Evolutionary conservation across 1,140 invertebrate genomes (phyloP).

Genomic region (Scylla paramamosain): DNA sequence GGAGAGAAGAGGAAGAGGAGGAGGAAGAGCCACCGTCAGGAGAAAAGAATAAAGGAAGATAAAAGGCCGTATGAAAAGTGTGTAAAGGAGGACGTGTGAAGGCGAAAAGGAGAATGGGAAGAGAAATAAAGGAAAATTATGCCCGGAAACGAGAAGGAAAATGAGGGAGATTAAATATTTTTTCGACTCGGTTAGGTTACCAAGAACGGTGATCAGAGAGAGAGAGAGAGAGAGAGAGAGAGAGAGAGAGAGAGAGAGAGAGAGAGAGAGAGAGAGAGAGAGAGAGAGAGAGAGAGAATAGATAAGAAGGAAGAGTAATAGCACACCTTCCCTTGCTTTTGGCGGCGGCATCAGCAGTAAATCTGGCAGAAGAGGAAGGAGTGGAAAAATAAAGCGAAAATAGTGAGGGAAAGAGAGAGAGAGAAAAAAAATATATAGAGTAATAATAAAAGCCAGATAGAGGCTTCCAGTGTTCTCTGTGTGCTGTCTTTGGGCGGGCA

Average conservation of each 20-base stretch:
- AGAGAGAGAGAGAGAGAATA: not conserved
- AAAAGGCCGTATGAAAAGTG: no score
- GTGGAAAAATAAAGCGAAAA: not conserved
- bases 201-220: not conserved
- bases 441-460: no score
- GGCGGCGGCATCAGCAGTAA: not conserved
- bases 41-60: no score
- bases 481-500: no score
- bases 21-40: no score
- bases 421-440: not conserved
- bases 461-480: no score
- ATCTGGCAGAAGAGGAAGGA: not conserved
- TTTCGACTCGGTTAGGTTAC: no score
- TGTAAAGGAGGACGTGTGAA: no score
- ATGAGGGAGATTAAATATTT: no score
- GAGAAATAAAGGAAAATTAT: no score
- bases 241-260: not conserved
- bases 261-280: constrained; percentile 27
- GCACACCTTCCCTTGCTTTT: not conserved
- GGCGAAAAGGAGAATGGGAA: no score
- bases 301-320: not conserved
- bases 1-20: constrained; percentile 2
- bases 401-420: not conserved
- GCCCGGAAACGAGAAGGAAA: no score
- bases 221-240: not conserved